A percentile compares a stretch with the other conserved stretches of the same genome.
These are phyloP conservation scores for Drosophila tanythrix DNA, from an alignment of 2,888 invertebrate species.

Conservation along the genomic window DNA sequence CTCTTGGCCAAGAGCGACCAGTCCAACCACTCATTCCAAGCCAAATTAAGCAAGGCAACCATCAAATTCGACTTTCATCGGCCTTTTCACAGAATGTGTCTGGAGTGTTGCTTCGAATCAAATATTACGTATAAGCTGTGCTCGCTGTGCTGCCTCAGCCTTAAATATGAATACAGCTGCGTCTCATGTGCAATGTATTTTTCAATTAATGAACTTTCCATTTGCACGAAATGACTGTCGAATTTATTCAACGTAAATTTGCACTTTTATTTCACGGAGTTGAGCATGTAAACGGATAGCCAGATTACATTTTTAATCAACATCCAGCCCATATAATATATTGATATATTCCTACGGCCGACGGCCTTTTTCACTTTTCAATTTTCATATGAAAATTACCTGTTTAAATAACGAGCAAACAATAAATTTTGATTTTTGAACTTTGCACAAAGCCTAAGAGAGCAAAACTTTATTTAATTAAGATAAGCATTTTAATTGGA, in stretches of 20 bases:
- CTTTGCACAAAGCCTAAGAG: not conserved
- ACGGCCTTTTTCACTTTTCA: not conserved
- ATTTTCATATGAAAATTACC: not conserved
- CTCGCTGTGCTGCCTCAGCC: not conserved
- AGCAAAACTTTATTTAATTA: not conserved
- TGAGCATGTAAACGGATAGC: not conserved
- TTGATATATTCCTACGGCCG: not conserved
- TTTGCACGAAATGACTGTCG: slow-evolving; percentile 35
- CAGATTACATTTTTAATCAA: not conserved
- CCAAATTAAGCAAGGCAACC: slow-evolving; percentile 17
- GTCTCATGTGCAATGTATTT: slow-evolving; percentile 14
- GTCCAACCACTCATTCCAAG: slow-evolving; percentile 30
- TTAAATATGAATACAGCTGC: slow-evolving; percentile 21
- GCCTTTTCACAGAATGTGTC: slow-evolving; percentile 7
- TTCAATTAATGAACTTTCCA: slow-evolving; percentile 48
- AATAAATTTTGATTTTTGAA: not conserved
- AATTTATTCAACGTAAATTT: slow-evolving; percentile 44
- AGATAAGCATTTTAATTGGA: not conserved
- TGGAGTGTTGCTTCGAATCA: not conserved
- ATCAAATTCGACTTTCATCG: slow-evolving; percentile 32
- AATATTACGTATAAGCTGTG: slow-evolving; percentile 37
- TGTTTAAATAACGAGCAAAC: not conserved
- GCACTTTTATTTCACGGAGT: slow-evolving; percentile 23
- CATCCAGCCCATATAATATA: not conserved
- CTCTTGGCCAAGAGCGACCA: slow-evolving; percentile 15